A percentile compares a stretch with the other conserved stretches of the same genome.
These are phyloP conservation scores for Myanophis thanlyinensis DNA, from an alignment of 2,113 vertebrate genomes.

Conservation along the genomic window DNA sequence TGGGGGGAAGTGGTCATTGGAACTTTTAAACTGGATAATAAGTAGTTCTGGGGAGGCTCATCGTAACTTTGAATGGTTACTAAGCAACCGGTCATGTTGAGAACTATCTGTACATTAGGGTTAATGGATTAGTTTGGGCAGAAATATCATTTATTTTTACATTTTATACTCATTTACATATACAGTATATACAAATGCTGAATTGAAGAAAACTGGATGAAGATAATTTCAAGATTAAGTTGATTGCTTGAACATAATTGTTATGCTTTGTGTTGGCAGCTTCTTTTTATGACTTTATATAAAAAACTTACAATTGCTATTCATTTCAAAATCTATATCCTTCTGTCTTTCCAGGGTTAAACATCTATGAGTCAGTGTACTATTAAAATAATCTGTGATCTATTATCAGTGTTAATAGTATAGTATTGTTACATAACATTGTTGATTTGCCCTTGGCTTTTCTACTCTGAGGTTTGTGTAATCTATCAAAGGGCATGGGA, in stretches of 20 bases:
- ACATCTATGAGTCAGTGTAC: neutral
- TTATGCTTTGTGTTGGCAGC: neutral
- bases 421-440: neutral
- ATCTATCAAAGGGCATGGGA: neutral
- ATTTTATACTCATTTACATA: neutral
- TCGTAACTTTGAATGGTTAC: neutral
- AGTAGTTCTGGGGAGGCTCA: no score
- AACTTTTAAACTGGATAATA: no score
- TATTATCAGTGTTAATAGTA: slow-evolving; percentile 8
- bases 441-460: slow-evolving; percentile 19
- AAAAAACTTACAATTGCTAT: neutral
- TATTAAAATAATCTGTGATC: neutral
- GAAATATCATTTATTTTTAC: neutral
- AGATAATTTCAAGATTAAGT: neutral
- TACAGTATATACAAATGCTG: neutral
- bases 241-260: neutral
- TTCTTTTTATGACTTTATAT: neutral
- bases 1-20: no score
- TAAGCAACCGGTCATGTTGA: neutral
- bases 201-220: neutral
- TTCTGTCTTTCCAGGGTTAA: neutral
- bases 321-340: neutral
- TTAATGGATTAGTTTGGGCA: neutral
- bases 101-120: neutral
- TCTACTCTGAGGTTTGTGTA: neutral